Conservation (phyloP, 2,797 vertebrate genomes). For the Thalassophryne amazonica region DNA sequence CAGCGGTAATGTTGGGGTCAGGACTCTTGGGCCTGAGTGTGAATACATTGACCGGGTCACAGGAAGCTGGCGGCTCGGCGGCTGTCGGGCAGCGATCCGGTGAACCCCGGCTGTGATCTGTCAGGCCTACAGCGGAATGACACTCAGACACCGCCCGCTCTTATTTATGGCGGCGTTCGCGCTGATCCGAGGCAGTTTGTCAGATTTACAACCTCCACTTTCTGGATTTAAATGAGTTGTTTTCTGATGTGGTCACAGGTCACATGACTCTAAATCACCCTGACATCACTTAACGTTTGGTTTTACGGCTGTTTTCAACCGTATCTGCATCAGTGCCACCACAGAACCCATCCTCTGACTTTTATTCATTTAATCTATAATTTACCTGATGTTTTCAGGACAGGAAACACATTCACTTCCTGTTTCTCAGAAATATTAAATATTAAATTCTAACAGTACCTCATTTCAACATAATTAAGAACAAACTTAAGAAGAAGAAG, state of each 20-base stretch:
- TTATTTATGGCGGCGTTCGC: constrained; percentile 4
- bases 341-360: too few relatives aligned
- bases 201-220: not conserved
- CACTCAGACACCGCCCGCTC: constrained; percentile 11
- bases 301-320: too few relatives aligned
- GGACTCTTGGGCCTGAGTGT: constrained; percentile 63
- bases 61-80: constrained; percentile 17
- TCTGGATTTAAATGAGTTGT: not conserved
- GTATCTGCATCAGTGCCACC: too few relatives aligned
- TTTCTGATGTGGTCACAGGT: not conserved
- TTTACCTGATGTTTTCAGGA: too few relatives aligned
- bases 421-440: too few relatives aligned
- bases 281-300: too few relatives aligned
- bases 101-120: constrained; percentile 30
- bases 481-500: too few relatives aligned
- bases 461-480: too few relatives aligned
- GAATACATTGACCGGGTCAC: constrained; percentile 68
- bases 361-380: too few relatives aligned
- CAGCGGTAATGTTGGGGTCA: constrained; percentile 41
- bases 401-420: too few relatives aligned
- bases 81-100: constrained; percentile 36
- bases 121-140: constrained; percentile 15
- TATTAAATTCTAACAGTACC: too few relatives aligned
- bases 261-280: not conserved
- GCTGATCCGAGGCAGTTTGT: not conserved